Base-by-base conservation (phyloP, 92 coral and sea anemone species). In the Zoanthus gigantus region DNA sequence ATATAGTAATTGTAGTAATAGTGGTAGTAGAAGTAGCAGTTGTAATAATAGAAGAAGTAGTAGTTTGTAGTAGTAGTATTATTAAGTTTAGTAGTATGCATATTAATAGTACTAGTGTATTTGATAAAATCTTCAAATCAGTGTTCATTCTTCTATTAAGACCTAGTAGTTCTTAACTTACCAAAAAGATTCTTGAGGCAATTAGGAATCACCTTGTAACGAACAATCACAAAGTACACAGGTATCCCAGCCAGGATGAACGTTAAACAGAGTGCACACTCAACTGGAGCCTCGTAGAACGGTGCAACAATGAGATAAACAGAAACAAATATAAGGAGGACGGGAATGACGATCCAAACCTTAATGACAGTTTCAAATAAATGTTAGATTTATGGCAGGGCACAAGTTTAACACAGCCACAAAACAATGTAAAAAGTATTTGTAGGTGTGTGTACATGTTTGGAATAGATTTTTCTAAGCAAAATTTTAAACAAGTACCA, bases 171-270 rank as follows among this genome's bases (percentile, higher is more conserved):
- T 2, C 4, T 37, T 37, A 37, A 80, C 92, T 84, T 90, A 90
- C 92, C 89, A 31, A 90, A 31, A 31, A 71, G 77, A 13, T 31
- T 85, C 50, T 32, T 73, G 61, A 75, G 72, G 79, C 92, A 90
- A 12, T 16, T 46, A 23, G 92, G 92, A 84, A 71, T 37, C 54
- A 85, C 29, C 12, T 85, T 58, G 57, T 78, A 90, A 68, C 74
- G 83, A 5, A 90, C 58, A 30, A 76, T 46, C 10, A 79, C 23
- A 14, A 90, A 78, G 8, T 90, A 90, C 58, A 90, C 87, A 67
- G 92, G 92, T 52, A 90, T 79, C 48, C 90, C 83, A 86, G 90
- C 90, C 72, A 79, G 79, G 54, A 90, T 90, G 90, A 90, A 90
- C 0, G 73, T 7, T 47, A 90, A 65, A 42, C 92, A 90, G 52